A percentile compares a stretch with the other conserved stretches of the same genome.
Conservation (phyloP, 1,140 invertebrate genomes). For the Cheumatopsyche charites region DNA sequence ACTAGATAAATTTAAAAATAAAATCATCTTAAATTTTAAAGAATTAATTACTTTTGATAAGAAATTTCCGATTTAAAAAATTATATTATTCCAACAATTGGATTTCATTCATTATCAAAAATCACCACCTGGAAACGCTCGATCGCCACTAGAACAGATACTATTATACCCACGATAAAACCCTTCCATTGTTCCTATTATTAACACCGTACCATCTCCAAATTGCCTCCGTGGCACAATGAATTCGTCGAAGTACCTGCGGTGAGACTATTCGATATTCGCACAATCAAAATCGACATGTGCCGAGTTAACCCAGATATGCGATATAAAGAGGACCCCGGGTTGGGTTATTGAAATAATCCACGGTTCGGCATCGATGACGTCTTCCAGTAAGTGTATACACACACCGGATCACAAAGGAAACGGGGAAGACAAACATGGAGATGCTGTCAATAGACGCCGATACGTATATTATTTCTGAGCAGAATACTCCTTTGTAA, state of each 20-base stretch:
- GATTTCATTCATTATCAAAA: no score
- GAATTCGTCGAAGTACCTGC: not conserved
- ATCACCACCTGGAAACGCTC: no score
- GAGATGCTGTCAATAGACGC: slow-evolving; percentile 33
- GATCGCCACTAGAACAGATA: no score
- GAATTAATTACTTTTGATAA: no score
- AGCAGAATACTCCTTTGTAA: slow-evolving; percentile 27
- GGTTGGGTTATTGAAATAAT: not conserved
- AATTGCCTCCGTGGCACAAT: not conserved
- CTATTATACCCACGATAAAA: no score
- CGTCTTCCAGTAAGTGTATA: not conserved
- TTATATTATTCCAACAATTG: no score
- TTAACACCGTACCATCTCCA: no score
- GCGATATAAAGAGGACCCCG: not conserved
- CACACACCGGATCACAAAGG: slow-evolving; percentile 12
- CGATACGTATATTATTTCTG: slow-evolving; percentile 28
- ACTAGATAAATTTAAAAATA: no score
- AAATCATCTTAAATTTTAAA: no score
- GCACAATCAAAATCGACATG: not conserved
- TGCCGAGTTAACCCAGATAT: not conserved
- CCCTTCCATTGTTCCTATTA: no score
- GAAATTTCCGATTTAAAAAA: no score
- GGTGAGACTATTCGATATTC: not conserved
- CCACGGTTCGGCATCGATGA: not conserved
- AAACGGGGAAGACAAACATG: slow-evolving; percentile 8